Evolutionary conservation across 2,888 invertebrate genomes (phyloP), one percentile per base, ranked within the genome.

Genomic region (Lithophane ornitopus): DNA sequence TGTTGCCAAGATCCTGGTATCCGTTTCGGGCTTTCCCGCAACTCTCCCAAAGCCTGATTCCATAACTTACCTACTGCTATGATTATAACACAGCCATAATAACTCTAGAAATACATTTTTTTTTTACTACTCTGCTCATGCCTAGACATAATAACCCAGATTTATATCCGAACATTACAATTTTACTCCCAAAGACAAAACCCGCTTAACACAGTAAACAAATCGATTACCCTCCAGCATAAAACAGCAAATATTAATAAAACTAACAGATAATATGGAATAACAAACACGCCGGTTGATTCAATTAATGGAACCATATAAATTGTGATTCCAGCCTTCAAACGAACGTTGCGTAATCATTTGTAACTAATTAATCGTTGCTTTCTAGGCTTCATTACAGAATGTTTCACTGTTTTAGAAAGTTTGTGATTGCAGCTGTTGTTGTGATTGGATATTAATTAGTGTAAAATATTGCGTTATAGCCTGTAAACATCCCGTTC

Each of bases 261-360:
- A 80, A 85, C 61, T 52, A 81, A 81, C 72, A 73, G 44, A 73
- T 80, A 41, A 58, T 59, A 22, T 1, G 22, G 14, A 44, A 59
- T 34, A 70, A 44, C 56, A 82, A 71, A 85, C 63, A 58, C 3
- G 19, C 6, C 7, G 28, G 66, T 63, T 65, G 78, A 74, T 77
- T 85, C 70, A 72, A 82, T 82, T 39, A 68, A 28, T 59, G 34
- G 16, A 52, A 68, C 26, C 52, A 52, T 75, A 68, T 80, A 75
- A 76, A 80, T 78, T 80, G 84, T 63, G 65, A 78, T 85, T 84
- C 77, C 49, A 65, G 22, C 11, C 58, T 52, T 75, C 65, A 73
- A 68, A 77, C 56, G 28, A 74, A 59, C 39, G 39, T 61, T 68
- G 72, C 65, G 34, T 75, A 79, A 69, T 76, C n/a, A 78, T 66